phyloP scores from a whole-genome alignment of 2,113 vertebrate genomes.

The Solea senegalensis region DNA sequence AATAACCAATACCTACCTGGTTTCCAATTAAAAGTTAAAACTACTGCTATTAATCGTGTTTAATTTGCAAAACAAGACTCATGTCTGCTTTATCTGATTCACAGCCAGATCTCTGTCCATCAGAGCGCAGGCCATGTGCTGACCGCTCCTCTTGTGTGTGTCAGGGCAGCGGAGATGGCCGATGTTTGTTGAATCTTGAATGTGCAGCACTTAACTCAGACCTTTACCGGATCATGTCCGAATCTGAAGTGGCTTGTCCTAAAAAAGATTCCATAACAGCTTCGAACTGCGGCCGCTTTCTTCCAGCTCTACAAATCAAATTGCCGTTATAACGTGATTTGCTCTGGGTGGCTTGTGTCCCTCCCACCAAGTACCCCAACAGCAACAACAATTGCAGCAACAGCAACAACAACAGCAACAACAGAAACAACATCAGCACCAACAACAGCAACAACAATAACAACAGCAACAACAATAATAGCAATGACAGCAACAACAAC shows the following conservation, averaged over 20 bases:
- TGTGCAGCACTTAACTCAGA: slow-evolving; percentile 60
- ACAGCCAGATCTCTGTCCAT: slow-evolving; percentile 17
- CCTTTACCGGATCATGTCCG: slow-evolving; percentile 75
- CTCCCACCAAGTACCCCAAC: slow-evolving; percentile 35
- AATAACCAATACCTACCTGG: too few species aligned
- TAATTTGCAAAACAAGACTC: too few species aligned
- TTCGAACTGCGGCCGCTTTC: slow-evolving; percentile 82
- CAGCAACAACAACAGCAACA: too few species aligned
- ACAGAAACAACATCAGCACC: too few species aligned
- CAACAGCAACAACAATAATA: too few species aligned
- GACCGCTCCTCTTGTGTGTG: slow-evolving; percentile 40
- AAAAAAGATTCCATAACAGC: slow-evolving; percentile 86
- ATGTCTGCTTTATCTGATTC: slow-evolving; percentile 12
- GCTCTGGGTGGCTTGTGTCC: slow-evolving; percentile 62
- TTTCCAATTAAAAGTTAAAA: too few species aligned
- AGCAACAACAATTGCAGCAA: neutral
- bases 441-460: too few species aligned
- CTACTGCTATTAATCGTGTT: too few species aligned
- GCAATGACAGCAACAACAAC: too few species aligned
- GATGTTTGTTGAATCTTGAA: slow-evolving; percentile 3
- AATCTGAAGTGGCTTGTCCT: slow-evolving; percentile 79
- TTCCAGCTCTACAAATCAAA: slow-evolving; percentile 85
- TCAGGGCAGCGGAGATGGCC: slow-evolving; percentile 8
- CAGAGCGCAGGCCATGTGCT: slow-evolving; percentile 12
- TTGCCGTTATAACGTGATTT: slow-evolving; percentile 81